phyloP scores from a whole-genome alignment of 2,113 vertebrate genomes.

The Empidonax alnorum region DNA sequence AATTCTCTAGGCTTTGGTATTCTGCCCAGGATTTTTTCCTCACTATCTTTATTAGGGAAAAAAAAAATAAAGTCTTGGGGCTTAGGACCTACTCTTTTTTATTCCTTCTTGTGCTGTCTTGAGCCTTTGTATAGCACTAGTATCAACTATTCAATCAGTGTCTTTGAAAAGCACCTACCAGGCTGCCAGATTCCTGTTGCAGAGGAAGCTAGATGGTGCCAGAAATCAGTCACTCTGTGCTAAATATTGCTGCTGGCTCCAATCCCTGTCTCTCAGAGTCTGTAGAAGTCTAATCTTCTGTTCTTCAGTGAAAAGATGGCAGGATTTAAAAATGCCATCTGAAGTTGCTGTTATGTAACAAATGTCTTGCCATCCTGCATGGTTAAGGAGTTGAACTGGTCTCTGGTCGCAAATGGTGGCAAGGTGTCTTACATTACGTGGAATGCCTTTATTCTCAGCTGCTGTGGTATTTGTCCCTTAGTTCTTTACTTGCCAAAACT shows the following conservation, averaged over 20 bases:
- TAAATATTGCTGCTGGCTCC: conserved; percentile 61
- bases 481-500: background rate
- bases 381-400: background rate
- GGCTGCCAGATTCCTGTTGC: conserved; percentile 38
- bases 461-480: background rate
- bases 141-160: conserved; percentile 24
- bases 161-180: conserved; percentile 38
- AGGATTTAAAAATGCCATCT: conserved; percentile 5
- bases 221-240: conserved; percentile 57
- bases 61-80: background rate
- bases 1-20: background rate
- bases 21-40: background rate
- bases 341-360: conserved; percentile 34
- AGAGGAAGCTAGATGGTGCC: conserved; percentile 31
- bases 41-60: background rate
- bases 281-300: conserved; percentile 33
- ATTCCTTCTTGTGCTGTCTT: background rate
- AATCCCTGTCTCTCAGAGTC: conserved; percentile 32
- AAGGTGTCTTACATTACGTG: background rate
- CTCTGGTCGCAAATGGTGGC: background rate
- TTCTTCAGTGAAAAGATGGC: conserved; percentile 12
- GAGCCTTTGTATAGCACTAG: background rate
- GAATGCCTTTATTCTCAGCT: background rate
- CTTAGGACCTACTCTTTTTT: background rate
- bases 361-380: background rate